phyloP scores from a whole-genome alignment of 2,797 vertebrate species.

The Etheostoma perlongum region DNA sequence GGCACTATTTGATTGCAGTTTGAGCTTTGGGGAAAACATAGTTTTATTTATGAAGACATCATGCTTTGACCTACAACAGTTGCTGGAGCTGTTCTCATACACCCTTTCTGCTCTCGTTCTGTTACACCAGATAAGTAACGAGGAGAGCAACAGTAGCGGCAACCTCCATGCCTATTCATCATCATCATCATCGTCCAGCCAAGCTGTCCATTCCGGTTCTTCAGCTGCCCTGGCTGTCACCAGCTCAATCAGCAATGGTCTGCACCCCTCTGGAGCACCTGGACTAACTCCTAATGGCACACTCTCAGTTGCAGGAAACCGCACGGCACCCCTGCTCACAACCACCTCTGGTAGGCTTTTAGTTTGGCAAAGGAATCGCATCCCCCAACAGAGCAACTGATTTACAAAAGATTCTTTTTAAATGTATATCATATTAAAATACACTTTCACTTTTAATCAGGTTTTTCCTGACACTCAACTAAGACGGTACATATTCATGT shows the following conservation, averaged over 20 bases:
- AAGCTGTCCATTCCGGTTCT: conserved; percentile 61
- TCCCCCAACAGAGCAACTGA: neutral
- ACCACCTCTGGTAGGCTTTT: conserved; percentile 72
- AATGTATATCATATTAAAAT: neutral
- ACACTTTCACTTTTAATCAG: neutral
- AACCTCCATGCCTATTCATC: conserved; percentile 80
- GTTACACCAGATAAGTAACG: conserved; percentile 82
- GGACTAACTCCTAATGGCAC: conserved; percentile 86
- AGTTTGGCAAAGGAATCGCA: neutral
- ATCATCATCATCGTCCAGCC: conserved; percentile 64
- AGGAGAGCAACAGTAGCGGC: conserved; percentile 78
- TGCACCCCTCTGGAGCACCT: conserved; percentile 84
- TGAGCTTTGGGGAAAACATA: neutral
- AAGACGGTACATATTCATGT: neutral
- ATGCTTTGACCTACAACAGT: neutral
- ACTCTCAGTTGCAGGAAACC: conserved; percentile 79
- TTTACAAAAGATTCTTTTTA: neutral
- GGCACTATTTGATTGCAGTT: neutral
- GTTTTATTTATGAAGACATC: neutral
- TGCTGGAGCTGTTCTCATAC: neutral
- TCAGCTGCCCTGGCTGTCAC: conserved; percentile 57
- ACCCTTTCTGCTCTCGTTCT: conserved; percentile 9
- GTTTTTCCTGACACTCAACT: neutral
- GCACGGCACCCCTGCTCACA: conserved; percentile 88
- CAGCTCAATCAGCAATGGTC: conserved; percentile 77